phyloP scores from a whole-genome alignment of 2,113 vertebrate species.

The Nycticebus coucang region DNA sequence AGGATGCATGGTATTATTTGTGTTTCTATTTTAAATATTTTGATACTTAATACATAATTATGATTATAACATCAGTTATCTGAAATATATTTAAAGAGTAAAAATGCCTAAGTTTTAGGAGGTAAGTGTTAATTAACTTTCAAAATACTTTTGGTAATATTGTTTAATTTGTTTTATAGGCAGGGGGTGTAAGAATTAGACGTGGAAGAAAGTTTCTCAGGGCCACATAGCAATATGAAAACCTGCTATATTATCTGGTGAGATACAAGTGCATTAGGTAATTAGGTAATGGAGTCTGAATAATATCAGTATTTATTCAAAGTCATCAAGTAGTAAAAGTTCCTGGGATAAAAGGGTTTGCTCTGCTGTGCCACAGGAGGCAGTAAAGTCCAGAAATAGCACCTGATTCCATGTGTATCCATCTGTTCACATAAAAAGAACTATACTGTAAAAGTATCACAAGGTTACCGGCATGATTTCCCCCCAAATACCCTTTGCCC shows the following conservation, averaged over 20 bases:
- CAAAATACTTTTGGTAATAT: not conserved
- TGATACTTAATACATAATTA: not conserved
- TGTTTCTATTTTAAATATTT: not conserved
- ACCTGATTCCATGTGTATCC: not conserved
- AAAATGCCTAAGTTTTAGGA: not conserved
- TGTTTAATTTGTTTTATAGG: not conserved
- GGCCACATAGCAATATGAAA: not conserved
- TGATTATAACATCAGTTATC: not conserved
- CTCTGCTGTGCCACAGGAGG: not conserved
- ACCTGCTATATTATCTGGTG: not conserved
- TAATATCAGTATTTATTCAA: not conserved
- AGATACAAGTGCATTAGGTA: not conserved
- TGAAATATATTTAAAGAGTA: not conserved
- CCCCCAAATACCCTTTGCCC: not conserved
- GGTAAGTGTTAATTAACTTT: not conserved
- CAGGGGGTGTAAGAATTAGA: not conserved
- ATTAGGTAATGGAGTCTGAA: not conserved
- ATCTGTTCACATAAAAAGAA: no score
- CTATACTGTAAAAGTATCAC: not conserved
- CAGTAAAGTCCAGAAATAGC: not conserved
- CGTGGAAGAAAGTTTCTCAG: not conserved
- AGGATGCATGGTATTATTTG: not conserved
- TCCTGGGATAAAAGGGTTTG: not conserved
- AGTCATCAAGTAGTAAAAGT: not conserved
- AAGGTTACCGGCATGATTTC: not conserved